Percentiles rank a stretch among this genome's conserved stretches.
These are phyloP conservation scores for Meghimatium bilineatum DNA, from an alignment of 2,888 invertebrate genomes.

Conservation along the genomic window DNA sequence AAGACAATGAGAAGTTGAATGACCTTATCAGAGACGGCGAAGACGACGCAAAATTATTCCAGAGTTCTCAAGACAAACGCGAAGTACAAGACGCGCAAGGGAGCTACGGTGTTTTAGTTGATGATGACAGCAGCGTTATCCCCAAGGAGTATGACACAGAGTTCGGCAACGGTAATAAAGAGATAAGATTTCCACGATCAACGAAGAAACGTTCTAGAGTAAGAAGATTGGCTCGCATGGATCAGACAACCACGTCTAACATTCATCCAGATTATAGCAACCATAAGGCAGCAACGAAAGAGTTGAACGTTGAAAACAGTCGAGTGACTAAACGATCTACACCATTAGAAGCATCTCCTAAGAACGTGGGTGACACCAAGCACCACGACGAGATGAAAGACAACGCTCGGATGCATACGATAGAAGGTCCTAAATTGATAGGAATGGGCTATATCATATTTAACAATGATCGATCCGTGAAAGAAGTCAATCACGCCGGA, in stretches of 20 bases:
- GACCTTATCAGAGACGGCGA: not conserved
- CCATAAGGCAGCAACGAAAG: not conserved
- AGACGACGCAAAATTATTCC: not conserved
- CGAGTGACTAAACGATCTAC: too few species aligned
- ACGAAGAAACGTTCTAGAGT: not conserved
- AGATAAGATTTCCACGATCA: not conserved
- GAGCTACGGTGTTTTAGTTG: not conserved
- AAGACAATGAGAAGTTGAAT: too few species aligned
- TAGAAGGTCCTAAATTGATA: not conserved
- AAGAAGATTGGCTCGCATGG: not conserved
- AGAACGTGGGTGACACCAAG: not conserved
- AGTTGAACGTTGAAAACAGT: too few species aligned
- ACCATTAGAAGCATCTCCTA: not conserved
- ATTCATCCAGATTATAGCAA: not conserved
- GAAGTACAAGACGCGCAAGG: not conserved
- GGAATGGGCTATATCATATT: not conserved
- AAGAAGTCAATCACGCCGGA: not conserved
- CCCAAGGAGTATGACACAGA: slow-evolving; percentile 9
- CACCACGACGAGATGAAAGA: not conserved
- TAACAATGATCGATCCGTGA: not conserved
- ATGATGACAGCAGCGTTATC: not conserved
- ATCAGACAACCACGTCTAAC: not conserved
- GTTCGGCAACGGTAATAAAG: not conserved
- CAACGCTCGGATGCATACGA: not conserved
- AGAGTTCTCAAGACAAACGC: not conserved